Base-by-base conservation (phyloP, 1,140 invertebrate genomes). In the Zaprionus capensis region DNA sequence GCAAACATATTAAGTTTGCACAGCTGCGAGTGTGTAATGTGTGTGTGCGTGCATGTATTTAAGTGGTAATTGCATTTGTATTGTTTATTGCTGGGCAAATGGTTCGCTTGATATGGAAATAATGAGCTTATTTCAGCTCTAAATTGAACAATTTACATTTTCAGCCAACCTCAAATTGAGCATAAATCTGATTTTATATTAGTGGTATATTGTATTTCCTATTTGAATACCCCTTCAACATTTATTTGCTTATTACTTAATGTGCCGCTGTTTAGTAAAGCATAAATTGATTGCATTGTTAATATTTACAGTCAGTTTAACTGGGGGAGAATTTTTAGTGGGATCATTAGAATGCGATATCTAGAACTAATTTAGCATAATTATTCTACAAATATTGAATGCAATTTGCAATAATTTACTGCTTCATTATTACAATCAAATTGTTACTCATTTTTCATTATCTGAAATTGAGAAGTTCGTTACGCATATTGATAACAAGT, bases 21-120 rank as follows among this genome's bases (percentile, higher is more conserved):
- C 58, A 62, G 51, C 15, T 28, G 69, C 55, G 17, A 38, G 15
- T 51, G 44, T 41, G 36, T 58, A 11, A 7, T 57, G 57, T 76
- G 66, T 58, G 70, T 51, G 38, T 65, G 46, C 17, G 55, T 28
- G 24, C 44, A 11, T 46, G 28, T 36, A 12, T 57, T 28, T 4
- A 38, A 15, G 4, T 49, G 20, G 9, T 49, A 17, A 64, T 9
- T 76, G 28, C 26, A 36, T 57, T 57, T 24, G 28, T 26, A 49
- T 71, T 65, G 11, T 7, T 56, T 1, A 15, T 31, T 31, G 36
- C 36, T 56, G 24, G 51, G 36, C n/a, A 56, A 66, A 31, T 57
- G 53, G 64, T 57, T 57, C 53, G 14, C 9, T 24, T 56, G 2
- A 59, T n/a, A n/a, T 6, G 31, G 1, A 58, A 58, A 28, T 36